These are phyloP conservation scores for Vandiemenella viatica DNA, from an alignment of 2,888 invertebrate species.

Conservation along the genomic window DNA sequence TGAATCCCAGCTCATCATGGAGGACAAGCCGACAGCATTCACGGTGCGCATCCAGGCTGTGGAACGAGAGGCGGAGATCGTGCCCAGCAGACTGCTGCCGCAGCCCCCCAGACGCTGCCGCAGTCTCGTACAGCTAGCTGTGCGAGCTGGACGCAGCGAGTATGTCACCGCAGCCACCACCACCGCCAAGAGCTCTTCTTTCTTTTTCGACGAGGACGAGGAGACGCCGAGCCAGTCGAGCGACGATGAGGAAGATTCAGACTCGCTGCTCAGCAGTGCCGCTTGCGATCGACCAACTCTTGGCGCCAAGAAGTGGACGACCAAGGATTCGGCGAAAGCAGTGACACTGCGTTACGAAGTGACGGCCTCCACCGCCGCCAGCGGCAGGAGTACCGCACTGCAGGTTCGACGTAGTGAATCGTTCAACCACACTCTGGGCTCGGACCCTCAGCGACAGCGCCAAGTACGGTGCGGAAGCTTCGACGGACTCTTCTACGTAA, in stretches of 20 bases:
- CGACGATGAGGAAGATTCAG: slow-evolving; percentile 37
- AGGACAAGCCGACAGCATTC: background rate
- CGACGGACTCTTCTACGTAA: slow-evolving; percentile 28
- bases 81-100: slow-evolving; percentile 62
- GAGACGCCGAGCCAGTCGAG: slow-evolving; percentile 14
- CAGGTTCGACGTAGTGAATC: slow-evolving; percentile 23
- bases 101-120: slow-evolving; percentile 65
- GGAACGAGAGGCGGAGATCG: slow-evolving; percentile 35
- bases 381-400: slow-evolving; percentile 6
- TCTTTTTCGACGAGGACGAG: slow-evolving; percentile 14
- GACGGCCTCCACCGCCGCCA: slow-evolving; percentile 1
- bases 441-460: background rate
- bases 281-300: background rate
- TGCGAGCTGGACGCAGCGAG: slow-evolving; percentile 39
- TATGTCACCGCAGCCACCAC: slow-evolving; percentile 27
- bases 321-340: background rate
- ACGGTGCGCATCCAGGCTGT: background rate
- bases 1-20: background rate
- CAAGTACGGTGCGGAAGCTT: slow-evolving; percentile 26
- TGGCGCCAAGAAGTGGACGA: background rate
- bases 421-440: slow-evolving; percentile 23
- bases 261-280: slow-evolving; percentile 45
- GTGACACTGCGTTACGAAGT: slow-evolving; percentile 6
- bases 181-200: slow-evolving; percentile 4
- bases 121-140: slow-evolving; percentile 51